A percentile compares a stretch with the other conserved stretches of the same genome.
Conservation (phyloP, 2,888 invertebrate species). For the Drosophila ezoana region DNA sequence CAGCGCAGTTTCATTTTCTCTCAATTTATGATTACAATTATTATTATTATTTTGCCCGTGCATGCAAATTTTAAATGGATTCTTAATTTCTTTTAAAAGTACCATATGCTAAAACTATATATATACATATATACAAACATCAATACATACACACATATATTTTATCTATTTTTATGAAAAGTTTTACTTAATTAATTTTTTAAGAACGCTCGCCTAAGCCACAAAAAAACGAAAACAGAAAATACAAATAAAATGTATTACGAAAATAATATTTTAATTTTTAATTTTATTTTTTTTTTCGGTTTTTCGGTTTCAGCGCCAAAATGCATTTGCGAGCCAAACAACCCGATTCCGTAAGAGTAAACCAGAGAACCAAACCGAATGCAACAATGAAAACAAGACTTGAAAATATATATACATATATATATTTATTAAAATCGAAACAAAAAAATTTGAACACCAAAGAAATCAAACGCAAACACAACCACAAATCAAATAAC, state of each 20-base stretch:
- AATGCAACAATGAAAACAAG: slow-evolving; percentile 63
- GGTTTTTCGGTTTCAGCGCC: slow-evolving; percentile 67
- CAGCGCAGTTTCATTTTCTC: slow-evolving; percentile 40
- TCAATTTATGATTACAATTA: not conserved
- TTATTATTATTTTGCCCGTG: slow-evolving; percentile 15
- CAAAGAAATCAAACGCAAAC: slow-evolving; percentile 40
- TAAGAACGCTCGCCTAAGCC: slow-evolving; percentile 54
- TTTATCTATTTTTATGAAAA: slow-evolving; percentile 68
- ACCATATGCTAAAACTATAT: slow-evolving; percentile 14
- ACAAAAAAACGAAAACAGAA: slow-evolving; percentile 51
- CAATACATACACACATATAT: slow-evolving; percentile 52
- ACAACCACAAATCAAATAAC: slow-evolving; percentile 32
- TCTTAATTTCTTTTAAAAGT: slow-evolving; percentile 34
- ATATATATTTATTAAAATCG: slow-evolving; percentile 14
- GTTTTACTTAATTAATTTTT: slow-evolving; percentile 72
- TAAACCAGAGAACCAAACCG: slow-evolving; percentile 60
- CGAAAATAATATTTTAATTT: slow-evolving; percentile 48
- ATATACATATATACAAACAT: slow-evolving; percentile 25
- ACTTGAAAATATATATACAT: slow-evolving; percentile 46
- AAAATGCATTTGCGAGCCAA: slow-evolving; percentile 26
- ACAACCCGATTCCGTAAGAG: slow-evolving; percentile 26
- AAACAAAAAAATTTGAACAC: slow-evolving; percentile 32
- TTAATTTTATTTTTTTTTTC: slow-evolving; percentile 17
- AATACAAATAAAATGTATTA: slow-evolving; percentile 63
- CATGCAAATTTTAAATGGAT: slow-evolving; percentile 49